phyloP scores from a whole-genome alignment of 2,888 invertebrate genomes.

The Parnassius mnemosyne region DNA sequence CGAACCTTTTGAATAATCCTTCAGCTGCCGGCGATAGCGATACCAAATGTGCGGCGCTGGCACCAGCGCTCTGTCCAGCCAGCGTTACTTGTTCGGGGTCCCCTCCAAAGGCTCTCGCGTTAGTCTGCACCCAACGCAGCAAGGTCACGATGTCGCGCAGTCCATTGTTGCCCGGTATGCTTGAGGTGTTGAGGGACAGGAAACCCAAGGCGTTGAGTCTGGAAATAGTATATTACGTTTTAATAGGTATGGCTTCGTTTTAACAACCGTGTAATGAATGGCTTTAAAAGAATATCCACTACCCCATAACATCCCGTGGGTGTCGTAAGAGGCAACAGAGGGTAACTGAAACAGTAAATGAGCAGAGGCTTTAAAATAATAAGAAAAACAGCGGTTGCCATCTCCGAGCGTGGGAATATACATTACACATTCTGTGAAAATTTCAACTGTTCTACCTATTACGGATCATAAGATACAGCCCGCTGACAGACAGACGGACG shows the following conservation, averaged over 20 bases:
- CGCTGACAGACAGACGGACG: too few relatives aligned
- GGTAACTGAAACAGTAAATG: too few relatives aligned
- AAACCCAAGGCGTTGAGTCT: conserved; percentile 71
- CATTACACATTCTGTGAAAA: too few relatives aligned
- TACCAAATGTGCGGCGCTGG: conserved; percentile 54
- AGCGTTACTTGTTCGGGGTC: conserved; percentile 63
- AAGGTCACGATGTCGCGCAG: conserved; percentile 67
- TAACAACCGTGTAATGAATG: too few relatives aligned
- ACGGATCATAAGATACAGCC: too few relatives aligned
- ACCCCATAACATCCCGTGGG: too few relatives aligned
- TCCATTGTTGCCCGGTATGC: conserved; percentile 70
- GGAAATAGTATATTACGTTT: conserved; percentile 33
- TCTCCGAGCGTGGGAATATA: too few relatives aligned
- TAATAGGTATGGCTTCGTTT: neutral
- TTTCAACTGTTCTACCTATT: too few relatives aligned
- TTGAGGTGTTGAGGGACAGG: conserved; percentile 55
- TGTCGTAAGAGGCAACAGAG: too few relatives aligned
- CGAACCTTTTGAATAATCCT: conserved; percentile 59
- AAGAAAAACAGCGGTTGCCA: too few relatives aligned
- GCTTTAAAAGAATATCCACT: too few relatives aligned
- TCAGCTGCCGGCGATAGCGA: conserved; percentile 54
- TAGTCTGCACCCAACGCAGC: conserved; percentile 63
- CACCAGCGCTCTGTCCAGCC: conserved; percentile 71
- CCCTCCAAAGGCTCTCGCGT: conserved; percentile 63
- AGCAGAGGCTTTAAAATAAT: too few relatives aligned